A percentile compares a stretch with the other conserved stretches of the same genome.
Conservation (phyloP, 2,113 vertebrate species). For the Hippocampus barbouri region DNA sequence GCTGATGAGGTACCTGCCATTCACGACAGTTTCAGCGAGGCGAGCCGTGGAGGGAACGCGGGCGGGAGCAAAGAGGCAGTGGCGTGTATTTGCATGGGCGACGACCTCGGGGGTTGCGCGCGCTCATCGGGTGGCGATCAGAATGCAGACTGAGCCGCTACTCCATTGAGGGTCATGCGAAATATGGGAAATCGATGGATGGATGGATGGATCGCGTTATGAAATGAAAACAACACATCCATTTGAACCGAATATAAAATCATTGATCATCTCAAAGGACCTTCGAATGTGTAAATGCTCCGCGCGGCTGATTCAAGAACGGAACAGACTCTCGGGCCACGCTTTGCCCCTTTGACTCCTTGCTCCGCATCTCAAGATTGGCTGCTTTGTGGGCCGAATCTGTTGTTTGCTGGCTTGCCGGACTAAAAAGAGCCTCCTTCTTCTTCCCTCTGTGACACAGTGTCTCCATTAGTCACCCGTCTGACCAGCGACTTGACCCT, state of each 20-base stretch:
- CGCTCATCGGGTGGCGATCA: too few species aligned
- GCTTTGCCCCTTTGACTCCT: neutral
- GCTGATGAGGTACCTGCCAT: conserved; percentile 87
- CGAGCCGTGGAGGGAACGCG: neutral
- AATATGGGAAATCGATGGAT: too few species aligned
- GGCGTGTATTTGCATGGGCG: neutral
- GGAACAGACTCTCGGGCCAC: neutral
- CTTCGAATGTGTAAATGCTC: neutral
- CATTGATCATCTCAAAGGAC: neutral
- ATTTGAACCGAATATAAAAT: neutral
- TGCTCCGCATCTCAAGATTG: neutral
- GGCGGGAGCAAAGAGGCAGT: neutral
- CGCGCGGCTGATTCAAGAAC: neutral
- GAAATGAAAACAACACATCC: accelerated
- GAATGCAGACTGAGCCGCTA: too few species aligned
- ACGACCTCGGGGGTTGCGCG: too few species aligned
- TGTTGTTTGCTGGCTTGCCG: neutral
- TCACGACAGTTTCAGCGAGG: neutral
- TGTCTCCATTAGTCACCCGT: conserved; percentile 5
- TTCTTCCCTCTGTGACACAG: neutral
- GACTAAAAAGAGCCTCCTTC: neutral
- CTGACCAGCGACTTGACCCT: conserved; percentile 6
- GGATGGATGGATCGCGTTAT: neutral
- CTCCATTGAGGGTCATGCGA: too few species aligned
- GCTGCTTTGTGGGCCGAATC: neutral